Conservation (phyloP, 2,113 vertebrate species). For the Oreochromis aureus region DNA sequence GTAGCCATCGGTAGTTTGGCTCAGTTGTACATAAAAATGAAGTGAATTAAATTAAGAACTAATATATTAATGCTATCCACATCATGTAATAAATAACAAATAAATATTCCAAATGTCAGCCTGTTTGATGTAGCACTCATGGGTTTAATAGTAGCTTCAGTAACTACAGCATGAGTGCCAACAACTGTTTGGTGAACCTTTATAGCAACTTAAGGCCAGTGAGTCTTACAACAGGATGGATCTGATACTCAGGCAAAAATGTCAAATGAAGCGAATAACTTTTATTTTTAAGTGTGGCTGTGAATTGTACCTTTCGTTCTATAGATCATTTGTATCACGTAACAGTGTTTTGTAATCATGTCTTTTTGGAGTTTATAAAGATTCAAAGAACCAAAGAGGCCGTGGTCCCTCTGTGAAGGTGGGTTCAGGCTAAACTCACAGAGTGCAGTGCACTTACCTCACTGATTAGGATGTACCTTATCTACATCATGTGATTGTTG, state of each 20-base stretch:
- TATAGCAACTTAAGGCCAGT: background rate
- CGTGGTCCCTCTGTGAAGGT: background rate
- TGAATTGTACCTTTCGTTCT: conserved; percentile 33
- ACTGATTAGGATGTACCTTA: background rate
- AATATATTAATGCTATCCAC: conserved; percentile 68
- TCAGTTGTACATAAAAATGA: conserved; percentile 23
- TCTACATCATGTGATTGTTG: background rate
- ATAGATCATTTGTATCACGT: background rate
- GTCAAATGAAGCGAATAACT: background rate
- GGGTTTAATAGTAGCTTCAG: background rate
- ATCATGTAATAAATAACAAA: conserved; percentile 62
- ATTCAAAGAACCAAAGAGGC: background rate
- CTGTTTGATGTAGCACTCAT: background rate
- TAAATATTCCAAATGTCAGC: conserved; percentile 53
- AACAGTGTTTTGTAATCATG: background rate
- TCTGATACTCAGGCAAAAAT: background rate
- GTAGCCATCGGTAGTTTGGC: conserved; percentile 10
- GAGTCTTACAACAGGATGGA: background rate
- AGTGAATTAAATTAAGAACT: conserved; percentile 34
- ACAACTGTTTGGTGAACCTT: background rate
- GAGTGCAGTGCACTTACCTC: background rate
- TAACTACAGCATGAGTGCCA: background rate
- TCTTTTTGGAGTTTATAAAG: background rate
- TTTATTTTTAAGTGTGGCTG: background rate
- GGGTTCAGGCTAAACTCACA: background rate